Evolutionary conservation across 2,797 vertebrate genomes (phyloP).

Genomic region (Phoxinus dragarum): DNA sequence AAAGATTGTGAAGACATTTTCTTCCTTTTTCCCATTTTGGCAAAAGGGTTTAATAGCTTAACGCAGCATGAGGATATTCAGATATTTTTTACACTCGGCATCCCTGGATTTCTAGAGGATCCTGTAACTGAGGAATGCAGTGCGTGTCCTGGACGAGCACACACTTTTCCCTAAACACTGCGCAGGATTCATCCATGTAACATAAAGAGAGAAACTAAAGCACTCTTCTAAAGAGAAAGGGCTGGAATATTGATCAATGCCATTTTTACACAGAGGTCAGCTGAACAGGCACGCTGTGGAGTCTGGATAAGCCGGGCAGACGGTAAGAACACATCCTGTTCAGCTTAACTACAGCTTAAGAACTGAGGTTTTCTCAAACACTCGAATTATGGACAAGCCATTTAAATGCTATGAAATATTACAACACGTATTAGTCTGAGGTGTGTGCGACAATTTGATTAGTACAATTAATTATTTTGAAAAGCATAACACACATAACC

Average conservation of each 20-base stretch:
- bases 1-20: background rate
- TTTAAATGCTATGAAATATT: background rate
- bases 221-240: constrained; percentile 33
- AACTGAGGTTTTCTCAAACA: constrained; percentile 43
- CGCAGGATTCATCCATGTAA: constrained; percentile 34
- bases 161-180: constrained; percentile 1
- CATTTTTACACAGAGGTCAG: constrained; percentile 62
- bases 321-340: constrained; percentile 66
- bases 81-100: constrained; percentile 50
- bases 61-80: constrained; percentile 60
- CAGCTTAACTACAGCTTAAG: constrained; percentile 60
- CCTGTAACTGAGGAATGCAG: constrained; percentile 49
- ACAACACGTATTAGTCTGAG: background rate
- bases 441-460: background rate
- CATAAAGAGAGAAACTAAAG: constrained; percentile 26
- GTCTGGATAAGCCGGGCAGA: constrained; percentile 70
- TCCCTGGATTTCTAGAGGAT: constrained; percentile 56
- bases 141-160: constrained; percentile 39
- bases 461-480: background rate
- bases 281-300: constrained; percentile 56
- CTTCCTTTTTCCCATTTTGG: constrained; percentile 11
- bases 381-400: constrained; percentile 36
- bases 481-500: background rate
- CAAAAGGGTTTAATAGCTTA: constrained; percentile 11
- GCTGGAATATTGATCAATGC: constrained; percentile 62